Evolutionary conservation across 2,888 invertebrate species (phyloP), one percentile per base, ranked within the genome.

Genomic region (Aspidiotus rigidus): DNA sequence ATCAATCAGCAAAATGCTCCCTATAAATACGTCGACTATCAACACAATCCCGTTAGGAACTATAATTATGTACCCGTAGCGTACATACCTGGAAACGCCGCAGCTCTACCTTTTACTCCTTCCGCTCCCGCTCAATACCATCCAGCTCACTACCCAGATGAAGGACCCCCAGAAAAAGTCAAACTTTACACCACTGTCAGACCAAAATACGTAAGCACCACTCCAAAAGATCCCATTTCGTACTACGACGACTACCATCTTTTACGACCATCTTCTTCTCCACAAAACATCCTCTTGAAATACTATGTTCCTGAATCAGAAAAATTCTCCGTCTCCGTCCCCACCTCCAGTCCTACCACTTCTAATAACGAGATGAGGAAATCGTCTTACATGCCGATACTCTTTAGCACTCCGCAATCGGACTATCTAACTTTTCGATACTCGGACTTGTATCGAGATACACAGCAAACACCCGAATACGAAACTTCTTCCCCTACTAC

Each of bases 31-130:
- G 40, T 15, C 53, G 60, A 69, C 16, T 56, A 62, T 11, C 57
- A 56, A 1, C 57, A 66, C 7, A 57, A 59, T 28, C 6, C 59
- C 28, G 28, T 49, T 16, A 40, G 59, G 53, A 64, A 67, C 55
- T 64, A 69, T 62, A 71, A 61, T 39, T 67, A 71, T 62, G 63
- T 49, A 7, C 66, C 66, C 1, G 41, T 62, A 15, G 69, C 69
- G 11, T 69, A 69, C 61, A 61, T 69, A 13, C 69, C 69, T 11
- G 69, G 69, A 42, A n/a, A 13, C 28, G 62, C 62, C 42, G 62
- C 39, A 15, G 44, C 62, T n/a, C 28, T 28, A 28, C 28, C 28
- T 28, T 28, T 28, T 28, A 62, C 16, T 49, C 57, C 56, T 44
- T 42, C 39, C n/a, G 57, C 66, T 9, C 57, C 44, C 40, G 39